Evolutionary conservation across 2,113 vertebrate species (phyloP).

Genomic region (Fregetta grallaria): DNA sequence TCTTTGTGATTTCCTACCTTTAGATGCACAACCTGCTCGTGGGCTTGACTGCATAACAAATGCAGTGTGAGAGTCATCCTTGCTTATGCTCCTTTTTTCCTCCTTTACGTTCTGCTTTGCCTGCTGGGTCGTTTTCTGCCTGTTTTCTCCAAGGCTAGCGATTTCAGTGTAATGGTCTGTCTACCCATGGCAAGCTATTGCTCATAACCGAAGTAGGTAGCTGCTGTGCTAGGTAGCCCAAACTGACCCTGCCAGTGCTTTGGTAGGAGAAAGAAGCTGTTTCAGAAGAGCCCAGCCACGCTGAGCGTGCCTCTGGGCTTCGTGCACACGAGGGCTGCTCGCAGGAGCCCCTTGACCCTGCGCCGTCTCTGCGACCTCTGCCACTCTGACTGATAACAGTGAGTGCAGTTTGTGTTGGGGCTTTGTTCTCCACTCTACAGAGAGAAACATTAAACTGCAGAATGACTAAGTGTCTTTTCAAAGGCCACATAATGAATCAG

Average conservation of each 20-base stretch:
- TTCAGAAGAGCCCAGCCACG: neutral
- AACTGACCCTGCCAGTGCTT: neutral
- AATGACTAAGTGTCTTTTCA: constrained; percentile 43
- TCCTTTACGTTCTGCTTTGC: neutral
- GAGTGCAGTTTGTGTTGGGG: neutral
- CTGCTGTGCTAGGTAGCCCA: neutral
- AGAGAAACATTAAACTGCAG: neutral
- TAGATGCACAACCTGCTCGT: neutral
- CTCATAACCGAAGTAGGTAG: neutral
- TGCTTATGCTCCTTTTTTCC: neutral
- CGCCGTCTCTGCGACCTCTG: neutral
- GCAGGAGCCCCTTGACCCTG: constrained; percentile 8
- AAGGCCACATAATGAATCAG: constrained; percentile 30
- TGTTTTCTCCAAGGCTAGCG: neutral
- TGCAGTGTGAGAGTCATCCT: neutral
- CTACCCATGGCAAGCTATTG: neutral
- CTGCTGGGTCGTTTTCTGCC: neutral
- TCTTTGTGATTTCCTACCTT: neutral
- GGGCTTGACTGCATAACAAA: neutral
- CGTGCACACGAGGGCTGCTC: neutral
- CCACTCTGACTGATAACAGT: neutral
- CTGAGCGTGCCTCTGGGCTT: neutral
- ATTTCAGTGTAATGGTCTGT: neutral
- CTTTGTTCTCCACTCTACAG: neutral
- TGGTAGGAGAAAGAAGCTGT: neutral